A percentile compares a stretch with the other conserved stretches of the same genome.
Conservation (phyloP, 2,797 vertebrate genomes). For the Prunella strophiata region DNA sequence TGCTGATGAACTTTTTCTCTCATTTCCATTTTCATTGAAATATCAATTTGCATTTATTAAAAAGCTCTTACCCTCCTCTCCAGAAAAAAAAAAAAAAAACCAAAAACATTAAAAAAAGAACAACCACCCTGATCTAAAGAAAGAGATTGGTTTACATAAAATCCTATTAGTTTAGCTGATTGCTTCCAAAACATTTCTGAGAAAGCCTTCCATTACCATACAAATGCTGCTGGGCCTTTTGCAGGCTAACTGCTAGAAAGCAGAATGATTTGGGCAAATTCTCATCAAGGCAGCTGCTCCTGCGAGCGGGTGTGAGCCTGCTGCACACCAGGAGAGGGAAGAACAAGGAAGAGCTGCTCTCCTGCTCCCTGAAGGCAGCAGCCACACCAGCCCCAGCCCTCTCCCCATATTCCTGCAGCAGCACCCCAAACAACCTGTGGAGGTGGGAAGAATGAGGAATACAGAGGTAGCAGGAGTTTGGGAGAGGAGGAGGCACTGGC, state of each 20-base stretch:
- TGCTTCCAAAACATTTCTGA: conserved; percentile 66
- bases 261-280: conserved; percentile 46
- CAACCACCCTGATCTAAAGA: conserved; percentile 24
- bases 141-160: conserved; percentile 66
- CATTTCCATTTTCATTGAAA: conserved; percentile 60
- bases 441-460: neutral
- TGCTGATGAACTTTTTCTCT: conserved; percentile 39
- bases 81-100: neutral
- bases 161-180: conserved; percentile 68
- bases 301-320: neutral
- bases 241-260: conserved; percentile 40
- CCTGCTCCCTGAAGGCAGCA: neutral
- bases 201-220: conserved; percentile 63
- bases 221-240: conserved; percentile 53
- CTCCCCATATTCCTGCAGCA: rapidly evolving
- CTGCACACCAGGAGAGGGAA: neutral
- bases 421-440: neutral
- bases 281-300: conserved; percentile 57
- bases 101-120: neutral
- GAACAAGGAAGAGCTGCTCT: neutral
- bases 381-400: neutral
- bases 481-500: neutral
- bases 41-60: conserved; percentile 69
- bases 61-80: conserved; percentile 45
- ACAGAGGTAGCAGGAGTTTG: rapidly evolving